A percentile compares a stretch with the other conserved stretches of the same genome.
Conservation (phyloP, 2,113 vertebrate genomes). For the Apus apus region DNA sequence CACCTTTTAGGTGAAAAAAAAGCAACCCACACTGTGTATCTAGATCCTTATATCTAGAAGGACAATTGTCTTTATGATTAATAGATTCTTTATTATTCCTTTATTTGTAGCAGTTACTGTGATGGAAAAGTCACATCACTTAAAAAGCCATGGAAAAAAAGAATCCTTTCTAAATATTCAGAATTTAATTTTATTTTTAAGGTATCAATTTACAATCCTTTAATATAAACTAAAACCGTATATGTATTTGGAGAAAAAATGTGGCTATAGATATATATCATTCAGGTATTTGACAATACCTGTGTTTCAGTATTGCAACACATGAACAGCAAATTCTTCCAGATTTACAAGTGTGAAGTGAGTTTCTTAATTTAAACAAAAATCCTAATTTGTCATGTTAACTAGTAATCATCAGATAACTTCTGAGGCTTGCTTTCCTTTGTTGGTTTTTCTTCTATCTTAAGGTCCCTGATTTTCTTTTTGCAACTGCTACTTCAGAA, state of each 20-base stretch:
- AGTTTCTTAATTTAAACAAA: not conserved
- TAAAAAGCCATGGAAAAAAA: not conserved
- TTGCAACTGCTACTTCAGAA: slow-evolving; percentile 65
- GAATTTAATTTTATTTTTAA: not conserved
- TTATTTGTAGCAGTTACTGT: not conserved
- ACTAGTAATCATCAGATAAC: not conserved
- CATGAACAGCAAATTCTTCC: not conserved
- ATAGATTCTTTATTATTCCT: not conserved
- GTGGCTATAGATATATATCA: not conserved
- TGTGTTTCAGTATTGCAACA: not conserved
- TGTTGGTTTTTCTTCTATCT: not conserved
- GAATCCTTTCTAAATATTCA: not conserved
- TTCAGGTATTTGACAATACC: not conserved
- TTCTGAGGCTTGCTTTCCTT: not conserved
- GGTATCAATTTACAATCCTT: not conserved
- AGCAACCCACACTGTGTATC: fast-evolving
- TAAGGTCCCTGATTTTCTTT: slow-evolving; percentile 22
- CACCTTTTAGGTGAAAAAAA: not conserved
- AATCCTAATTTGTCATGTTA: not conserved
- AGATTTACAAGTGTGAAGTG: not conserved
- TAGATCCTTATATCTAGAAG: not conserved
- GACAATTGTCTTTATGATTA: not conserved
- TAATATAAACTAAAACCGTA: not conserved
- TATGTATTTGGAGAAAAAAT: not conserved
- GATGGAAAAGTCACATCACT: not conserved